phyloP scores from a whole-genome alignment of 2,888 invertebrate species.

The Nudaria mundana region DNA sequence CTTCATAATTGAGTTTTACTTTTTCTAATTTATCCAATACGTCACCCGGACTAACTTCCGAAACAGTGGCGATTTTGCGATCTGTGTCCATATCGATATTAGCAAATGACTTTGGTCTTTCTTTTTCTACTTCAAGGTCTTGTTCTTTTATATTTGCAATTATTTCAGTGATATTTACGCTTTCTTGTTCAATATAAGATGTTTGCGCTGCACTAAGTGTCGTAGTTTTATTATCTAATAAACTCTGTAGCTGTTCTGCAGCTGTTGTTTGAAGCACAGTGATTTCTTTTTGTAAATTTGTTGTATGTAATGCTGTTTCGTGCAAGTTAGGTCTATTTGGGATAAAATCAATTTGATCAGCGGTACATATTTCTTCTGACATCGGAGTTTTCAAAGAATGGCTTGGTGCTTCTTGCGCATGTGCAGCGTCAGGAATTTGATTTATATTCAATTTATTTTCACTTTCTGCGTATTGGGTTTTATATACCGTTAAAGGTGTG shows the following conservation, averaged over 20 bases:
- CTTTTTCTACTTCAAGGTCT: constrained; percentile 54
- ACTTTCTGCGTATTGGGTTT: constrained; percentile 84
- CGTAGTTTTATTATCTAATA: constrained; percentile 78
- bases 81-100: constrained; percentile 72
- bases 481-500: constrained; percentile 81
- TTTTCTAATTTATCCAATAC: constrained; percentile 47
- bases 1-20: constrained; percentile 46
- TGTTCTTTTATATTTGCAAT: constrained; percentile 74
- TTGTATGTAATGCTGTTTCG: constrained; percentile 51
- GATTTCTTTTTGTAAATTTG: constrained; percentile 66
- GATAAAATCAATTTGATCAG: constrained; percentile 59
- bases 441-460: constrained; percentile 78
- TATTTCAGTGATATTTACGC: constrained; percentile 82
- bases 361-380: constrained; percentile 67
- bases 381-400: constrained; percentile 67
- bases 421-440: constrained; percentile 40
- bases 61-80: constrained; percentile 75
- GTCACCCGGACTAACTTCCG: constrained; percentile 64
- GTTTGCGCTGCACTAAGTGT: constrained; percentile 76
- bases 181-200: constrained; percentile 80
- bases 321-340: constrained; percentile 27
- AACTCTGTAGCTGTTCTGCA: constrained; percentile 76
- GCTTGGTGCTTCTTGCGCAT: constrained; percentile 46
- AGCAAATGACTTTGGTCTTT: constrained; percentile 71
- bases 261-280: constrained; percentile 58